phyloP scores from a whole-genome alignment of 1,140 invertebrate species.

The Drosophila quadrilineata region DNA sequence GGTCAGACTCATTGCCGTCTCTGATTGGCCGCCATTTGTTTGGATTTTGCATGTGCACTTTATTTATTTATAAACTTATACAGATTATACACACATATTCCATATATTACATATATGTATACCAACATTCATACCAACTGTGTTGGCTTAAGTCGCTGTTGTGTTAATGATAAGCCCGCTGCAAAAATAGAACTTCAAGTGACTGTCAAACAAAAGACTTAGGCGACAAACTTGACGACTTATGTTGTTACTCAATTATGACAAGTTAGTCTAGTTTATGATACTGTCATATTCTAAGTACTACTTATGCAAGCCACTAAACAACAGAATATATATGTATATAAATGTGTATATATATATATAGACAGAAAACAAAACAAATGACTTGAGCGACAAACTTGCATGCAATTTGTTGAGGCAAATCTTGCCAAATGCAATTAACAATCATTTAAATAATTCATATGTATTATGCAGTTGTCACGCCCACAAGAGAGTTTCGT shows the following conservation, averaged over 20 bases:
- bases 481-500: neutral
- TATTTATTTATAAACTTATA: slow-evolving; percentile 28
- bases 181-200: slow-evolving; percentile 13
- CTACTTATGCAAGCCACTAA: slow-evolving; percentile 8
- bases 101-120: too few relatives aligned
- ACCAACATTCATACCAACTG: too few relatives aligned
- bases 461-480: neutral
- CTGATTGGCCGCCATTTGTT: slow-evolving; percentile 58
- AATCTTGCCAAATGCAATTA: neutral
- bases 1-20: neutral
- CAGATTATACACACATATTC: too few relatives aligned
- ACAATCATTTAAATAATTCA: neutral
- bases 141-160: neutral
- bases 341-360: too few relatives aligned
- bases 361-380: too few relatives aligned
- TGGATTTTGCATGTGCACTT: slow-evolving; percentile 39
- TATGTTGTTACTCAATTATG: slow-evolving; percentile 36
- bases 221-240: slow-evolving; percentile 40
- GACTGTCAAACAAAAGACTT: slow-evolving; percentile 42
- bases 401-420: neutral
- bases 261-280: slow-evolving; percentile 24
- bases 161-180: slow-evolving; percentile 34
- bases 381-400: slow-evolving; percentile 14
- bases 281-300: neutral
- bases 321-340: too few relatives aligned